These are phyloP conservation scores for Trichomycterus rosablanca DNA, from an alignment of 2,113 vertebrate genomes.

Conservation along the genomic window DNA sequence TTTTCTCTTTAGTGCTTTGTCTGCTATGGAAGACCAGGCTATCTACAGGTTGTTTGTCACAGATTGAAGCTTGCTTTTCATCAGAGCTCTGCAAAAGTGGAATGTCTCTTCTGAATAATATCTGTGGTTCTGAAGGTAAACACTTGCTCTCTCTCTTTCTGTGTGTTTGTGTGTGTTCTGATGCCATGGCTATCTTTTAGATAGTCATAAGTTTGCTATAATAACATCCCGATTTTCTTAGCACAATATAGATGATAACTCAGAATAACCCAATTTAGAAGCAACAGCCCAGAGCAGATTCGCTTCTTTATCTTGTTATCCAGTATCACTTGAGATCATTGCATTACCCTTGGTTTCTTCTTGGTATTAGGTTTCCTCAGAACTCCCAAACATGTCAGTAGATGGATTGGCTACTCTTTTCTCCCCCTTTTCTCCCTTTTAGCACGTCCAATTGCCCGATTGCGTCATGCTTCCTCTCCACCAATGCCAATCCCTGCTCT, in stretches of 20 bases:
- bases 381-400: too few species aligned
- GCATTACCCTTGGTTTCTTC: too few species aligned
- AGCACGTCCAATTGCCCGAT: too few species aligned
- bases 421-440: too few species aligned
- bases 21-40: constrained; percentile 44
- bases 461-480: too few species aligned
- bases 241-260: constrained; percentile 7
- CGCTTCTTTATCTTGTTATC: neutral
- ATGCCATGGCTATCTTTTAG: neutral
- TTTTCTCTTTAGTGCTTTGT: constrained; percentile 49
- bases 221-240: constrained; percentile 23
- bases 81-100: constrained; percentile 49
- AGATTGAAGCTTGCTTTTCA: constrained; percentile 53
- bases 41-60: constrained; percentile 46
- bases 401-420: too few species aligned
- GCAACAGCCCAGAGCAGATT: constrained; percentile 43
- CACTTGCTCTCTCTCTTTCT: neutral
- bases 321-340: too few species aligned
- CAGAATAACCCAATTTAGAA: constrained; percentile 43
- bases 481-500: too few species aligned
- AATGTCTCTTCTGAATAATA: constrained; percentile 21
- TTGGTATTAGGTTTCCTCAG: too few species aligned
- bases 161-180: neutral
- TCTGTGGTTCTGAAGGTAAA: constrained; percentile 52
- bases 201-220: constrained; percentile 1